phyloP scores from a whole-genome alignment of 2,888 invertebrate species.

The Callyntrura sp. region DNA sequence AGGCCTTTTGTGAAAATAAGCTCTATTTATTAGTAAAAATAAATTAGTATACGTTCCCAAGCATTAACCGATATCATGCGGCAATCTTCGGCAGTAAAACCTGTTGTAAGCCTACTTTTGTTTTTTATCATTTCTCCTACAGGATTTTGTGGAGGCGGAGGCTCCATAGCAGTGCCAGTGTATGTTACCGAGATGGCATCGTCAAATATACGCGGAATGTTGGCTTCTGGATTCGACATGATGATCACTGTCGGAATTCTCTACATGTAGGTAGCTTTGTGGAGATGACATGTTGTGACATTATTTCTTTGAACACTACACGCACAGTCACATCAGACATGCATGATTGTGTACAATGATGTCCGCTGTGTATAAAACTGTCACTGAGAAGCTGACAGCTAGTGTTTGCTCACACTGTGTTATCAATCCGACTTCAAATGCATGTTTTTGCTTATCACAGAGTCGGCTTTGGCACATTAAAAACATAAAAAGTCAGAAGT shows the following conservation, averaged over 20 bases:
- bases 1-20: too few species aligned
- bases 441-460: conserved; percentile 1
- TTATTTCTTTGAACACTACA: conserved; percentile 20
- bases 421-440: conserved; percentile 3
- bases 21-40: too few species aligned
- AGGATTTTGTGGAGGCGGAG: conserved; percentile 92
- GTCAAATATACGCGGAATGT: conserved; percentile 92
- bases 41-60: too few species aligned
- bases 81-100: too few species aligned
- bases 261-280: conserved; percentile 67
- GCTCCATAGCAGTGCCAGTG: conserved; percentile 94
- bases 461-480: not conserved
- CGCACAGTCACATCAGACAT: conserved; percentile 18
- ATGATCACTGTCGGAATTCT: conserved; percentile 87
- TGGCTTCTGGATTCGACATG: conserved; percentile 95
- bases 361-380: not conserved
- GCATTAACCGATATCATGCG: too few species aligned
- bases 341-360: conserved; percentile 29
- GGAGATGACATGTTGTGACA: conserved; percentile 13
- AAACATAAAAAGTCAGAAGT: not conserved
- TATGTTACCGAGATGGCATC: conserved; percentile 95
- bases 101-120: too few species aligned
- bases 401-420: not conserved
- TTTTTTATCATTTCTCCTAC: conserved; percentile 86
- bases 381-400: not conserved